Evolutionary conservation across 2,888 invertebrate genomes (phyloP).

Genomic region (Mactromeris polynyma): DNA sequence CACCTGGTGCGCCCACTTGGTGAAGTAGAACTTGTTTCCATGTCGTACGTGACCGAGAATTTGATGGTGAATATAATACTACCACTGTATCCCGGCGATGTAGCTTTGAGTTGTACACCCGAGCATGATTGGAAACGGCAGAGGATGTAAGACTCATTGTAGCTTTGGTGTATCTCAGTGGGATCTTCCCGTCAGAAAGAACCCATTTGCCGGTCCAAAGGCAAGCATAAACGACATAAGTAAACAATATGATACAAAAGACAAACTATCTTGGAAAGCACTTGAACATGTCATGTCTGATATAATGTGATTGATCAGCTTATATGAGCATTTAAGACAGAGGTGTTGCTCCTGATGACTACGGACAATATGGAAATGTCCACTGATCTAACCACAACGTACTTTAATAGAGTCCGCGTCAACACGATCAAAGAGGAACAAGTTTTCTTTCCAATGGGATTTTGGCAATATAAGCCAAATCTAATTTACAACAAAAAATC

Average conservation of each 20-base stretch:
- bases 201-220: conserved; percentile 90
- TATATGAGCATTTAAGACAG: conserved; percentile 91
- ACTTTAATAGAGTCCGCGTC: conserved; percentile 97
- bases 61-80: conserved; percentile 93
- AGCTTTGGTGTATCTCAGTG: conserved; percentile 89
- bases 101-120: conserved; percentile 90
- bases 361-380: conserved; percentile 83
- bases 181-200: conserved; percentile 87
- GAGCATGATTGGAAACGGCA: conserved; percentile 92
- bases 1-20: conserved; percentile 95
- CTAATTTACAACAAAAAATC: conserved; percentile 85
- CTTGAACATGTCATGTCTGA: conserved; percentile 83
- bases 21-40: conserved; percentile 94
- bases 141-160: conserved; percentile 93
- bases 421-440: conserved; percentile 96
- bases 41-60: conserved; percentile 98
- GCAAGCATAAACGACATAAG: conserved; percentile 90
- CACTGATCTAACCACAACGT: conserved; percentile 86
- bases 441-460: conserved; percentile 96
- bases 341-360: conserved; percentile 87
- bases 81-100: conserved; percentile 89
- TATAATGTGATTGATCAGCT: conserved; percentile 91
- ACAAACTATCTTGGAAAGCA: conserved; percentile 89
- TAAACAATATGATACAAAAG: conserved; percentile 90
- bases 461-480: conserved; percentile 94